Evolutionary conservation across 2,797 vertebrate species (phyloP), one percentile per base, ranked within the genome.

Genomic region (Meda fulgida): DNA sequence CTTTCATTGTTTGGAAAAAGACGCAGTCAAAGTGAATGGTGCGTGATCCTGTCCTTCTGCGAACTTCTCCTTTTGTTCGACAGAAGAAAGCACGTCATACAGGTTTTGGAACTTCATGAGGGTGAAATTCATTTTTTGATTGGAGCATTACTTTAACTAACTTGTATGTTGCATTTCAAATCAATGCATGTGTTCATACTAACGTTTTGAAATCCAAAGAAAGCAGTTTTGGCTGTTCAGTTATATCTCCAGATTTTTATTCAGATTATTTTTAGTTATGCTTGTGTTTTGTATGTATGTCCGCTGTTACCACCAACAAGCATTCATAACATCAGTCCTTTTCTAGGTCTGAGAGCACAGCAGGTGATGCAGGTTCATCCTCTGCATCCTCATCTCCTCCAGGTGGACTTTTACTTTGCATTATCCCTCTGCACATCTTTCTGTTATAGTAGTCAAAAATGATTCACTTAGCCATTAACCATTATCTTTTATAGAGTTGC

Each of bases 401-500:
- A 93, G 98, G 98, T 98, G 80, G 95, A 93, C 81, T 26, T 1
- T 66, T 46, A 43, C n/a, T 80, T 55, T 18, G 78, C 88, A 21
- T 75, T 19, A 21, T 21, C 26, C 14, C 36, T 40, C n/a, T 43
- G 7, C 7, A 23, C 2, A 1, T 43, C 14, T 46, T 60, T 58
- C 36, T 51, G 23, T 19, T 53, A 13, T 21, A 34, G 13, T 63
- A 65, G 13, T 55, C 13, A 7, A 55, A 67, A 55, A 67, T 6
- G 19, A 75, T 46, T 31, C 19, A 58, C 21, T 34, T 67, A 26
- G 31, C 29, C 23, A 10, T 9, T 31, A 26, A 53, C 55, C 29
- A 23, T 75, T 63, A 38, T 72, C n/a, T 1, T 11, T 38, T 40
- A 13, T 51, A 99, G 98, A 99, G 80, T 91, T 99, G 46, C 98